Conservation (phyloP, 2,797 vertebrate genomes). For the Catostomus latipinnis region DNA sequence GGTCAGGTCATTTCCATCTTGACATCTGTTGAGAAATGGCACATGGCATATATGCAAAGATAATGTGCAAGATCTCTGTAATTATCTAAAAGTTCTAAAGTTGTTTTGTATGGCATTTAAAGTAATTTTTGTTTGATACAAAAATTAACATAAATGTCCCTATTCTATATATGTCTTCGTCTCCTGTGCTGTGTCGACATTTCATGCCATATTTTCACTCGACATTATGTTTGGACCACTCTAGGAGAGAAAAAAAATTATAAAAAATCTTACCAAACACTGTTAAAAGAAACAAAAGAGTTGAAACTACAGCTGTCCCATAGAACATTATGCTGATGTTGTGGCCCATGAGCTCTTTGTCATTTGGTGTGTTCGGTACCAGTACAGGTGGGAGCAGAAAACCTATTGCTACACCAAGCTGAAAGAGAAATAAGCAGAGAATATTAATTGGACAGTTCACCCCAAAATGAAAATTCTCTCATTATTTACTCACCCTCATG, state of each 20-base stretch:
- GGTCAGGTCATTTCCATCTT: background rate
- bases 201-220: background rate
- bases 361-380: slow-evolving; percentile 83
- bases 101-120: background rate
- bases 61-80: background rate
- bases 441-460: background rate
- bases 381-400: slow-evolving; percentile 93
- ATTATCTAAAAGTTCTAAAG: background rate
- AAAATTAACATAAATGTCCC: background rate
- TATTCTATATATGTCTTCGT: background rate
- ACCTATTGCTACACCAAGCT: slow-evolving; percentile 92
- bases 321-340: slow-evolving; percentile 96
- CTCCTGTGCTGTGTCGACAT: background rate
- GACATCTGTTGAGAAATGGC: background rate
- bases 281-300: slow-evolving; percentile 84
- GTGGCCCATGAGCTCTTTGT: slow-evolving; percentile 74
- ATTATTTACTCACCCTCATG: too few relatives aligned
- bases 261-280: slow-evolving; percentile 77
- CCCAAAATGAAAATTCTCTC: too few relatives aligned
- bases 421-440: slow-evolving; percentile 5
- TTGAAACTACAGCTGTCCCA: slow-evolving; percentile 86
- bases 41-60: background rate
- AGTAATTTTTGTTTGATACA: background rate
- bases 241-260: too few relatives aligned
- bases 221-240: too few relatives aligned